Evolutionary conservation across 2,113 vertebrate species (phyloP).

Genomic region (Gymnorhina tibicen): DNA sequence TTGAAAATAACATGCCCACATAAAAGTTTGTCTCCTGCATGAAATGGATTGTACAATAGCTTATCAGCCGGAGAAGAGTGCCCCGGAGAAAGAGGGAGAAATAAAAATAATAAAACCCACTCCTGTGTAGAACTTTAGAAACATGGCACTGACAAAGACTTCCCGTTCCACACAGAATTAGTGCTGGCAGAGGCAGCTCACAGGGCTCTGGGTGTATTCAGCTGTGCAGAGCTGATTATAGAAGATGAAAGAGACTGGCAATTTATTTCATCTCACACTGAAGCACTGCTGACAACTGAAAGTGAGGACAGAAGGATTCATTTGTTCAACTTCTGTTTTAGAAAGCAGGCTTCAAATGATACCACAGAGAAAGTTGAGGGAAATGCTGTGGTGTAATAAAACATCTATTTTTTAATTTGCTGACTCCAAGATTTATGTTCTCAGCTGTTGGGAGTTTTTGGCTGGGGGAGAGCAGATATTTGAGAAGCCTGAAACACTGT

Average conservation of each 20-base stretch:
- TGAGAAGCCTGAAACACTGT: not conserved
- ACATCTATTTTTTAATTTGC: conserved; percentile 16
- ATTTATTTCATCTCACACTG: conserved; percentile 78
- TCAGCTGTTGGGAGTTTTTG: not conserved
- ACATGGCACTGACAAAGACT: conserved; percentile 64
- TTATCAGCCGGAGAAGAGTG: not conserved
- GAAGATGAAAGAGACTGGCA: conserved; percentile 76
- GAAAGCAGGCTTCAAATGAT: conserved; percentile 75
- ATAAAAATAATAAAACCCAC: conserved; percentile 36
- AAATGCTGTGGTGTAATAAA: conserved; percentile 49
- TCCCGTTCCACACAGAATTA: conserved; percentile 35
- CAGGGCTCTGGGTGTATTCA: conserved; percentile 68
- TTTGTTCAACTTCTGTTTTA: conserved; percentile 80
- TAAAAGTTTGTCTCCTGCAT: not conserved
- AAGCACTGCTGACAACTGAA: conserved; percentile 76
- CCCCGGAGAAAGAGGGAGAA: not conserved
- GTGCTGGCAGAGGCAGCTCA: conserved; percentile 49
- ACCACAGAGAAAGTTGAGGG: conserved; percentile 51
- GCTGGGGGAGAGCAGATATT: not conserved
- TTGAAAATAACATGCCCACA: not conserved
- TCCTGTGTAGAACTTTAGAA: conserved; percentile 24
- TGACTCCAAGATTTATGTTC: conserved; percentile 47
- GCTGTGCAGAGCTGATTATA: conserved; percentile 79
- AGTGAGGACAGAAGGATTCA: conserved; percentile 80
- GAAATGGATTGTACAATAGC: conserved; percentile 8